Conservation (phyloP, 1,140 invertebrate species). For the Lamellibrachia luymesi region DNA sequence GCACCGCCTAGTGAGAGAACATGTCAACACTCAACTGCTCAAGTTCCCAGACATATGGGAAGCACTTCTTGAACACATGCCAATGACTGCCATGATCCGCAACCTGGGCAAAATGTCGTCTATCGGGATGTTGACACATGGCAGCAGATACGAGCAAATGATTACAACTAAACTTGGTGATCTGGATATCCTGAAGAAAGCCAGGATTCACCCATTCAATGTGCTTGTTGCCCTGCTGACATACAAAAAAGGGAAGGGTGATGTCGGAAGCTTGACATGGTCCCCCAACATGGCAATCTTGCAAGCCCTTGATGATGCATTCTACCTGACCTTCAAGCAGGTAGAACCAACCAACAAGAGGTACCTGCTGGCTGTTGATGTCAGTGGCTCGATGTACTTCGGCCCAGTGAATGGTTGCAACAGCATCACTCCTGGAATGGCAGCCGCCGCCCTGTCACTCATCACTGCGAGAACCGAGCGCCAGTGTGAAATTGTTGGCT, state of each 20-base stretch:
- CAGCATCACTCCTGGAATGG: slow-evolving; percentile 59
- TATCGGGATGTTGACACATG: not conserved
- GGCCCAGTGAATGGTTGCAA: slow-evolving; percentile 55
- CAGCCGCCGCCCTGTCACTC: slow-evolving; percentile 57
- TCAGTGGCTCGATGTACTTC: slow-evolving; percentile 58
- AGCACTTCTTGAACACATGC: slow-evolving; percentile 64
- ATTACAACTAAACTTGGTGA: not conserved
- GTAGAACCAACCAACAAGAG: slow-evolving; percentile 61
- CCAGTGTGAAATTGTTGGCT: slow-evolving; percentile 42
- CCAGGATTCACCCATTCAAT: slow-evolving; percentile 63
- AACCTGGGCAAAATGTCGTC: slow-evolving; percentile 68
- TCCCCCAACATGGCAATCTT: slow-evolving; percentile 37
- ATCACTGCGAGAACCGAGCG: slow-evolving; percentile 34
- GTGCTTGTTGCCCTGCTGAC: slow-evolving; percentile 62
- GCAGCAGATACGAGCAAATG: not conserved
- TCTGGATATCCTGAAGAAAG: not conserved
- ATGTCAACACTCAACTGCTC: slow-evolving; percentile 67
- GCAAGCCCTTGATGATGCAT: slow-evolving; percentile 51
- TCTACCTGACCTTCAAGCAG: slow-evolving; percentile 29
- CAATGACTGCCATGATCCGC: slow-evolving; percentile 61
- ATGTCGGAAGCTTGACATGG: slow-evolving; percentile 50
- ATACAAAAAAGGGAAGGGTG: slow-evolving; percentile 61
- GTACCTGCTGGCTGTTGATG: slow-evolving; percentile 65
- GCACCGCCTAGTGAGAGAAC: slow-evolving; percentile 64
- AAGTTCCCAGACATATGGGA: slow-evolving; percentile 63